Evolutionary conservation across 2,888 invertebrate genomes (phyloP).

Genomic region (Pandemis corylana): DNA sequence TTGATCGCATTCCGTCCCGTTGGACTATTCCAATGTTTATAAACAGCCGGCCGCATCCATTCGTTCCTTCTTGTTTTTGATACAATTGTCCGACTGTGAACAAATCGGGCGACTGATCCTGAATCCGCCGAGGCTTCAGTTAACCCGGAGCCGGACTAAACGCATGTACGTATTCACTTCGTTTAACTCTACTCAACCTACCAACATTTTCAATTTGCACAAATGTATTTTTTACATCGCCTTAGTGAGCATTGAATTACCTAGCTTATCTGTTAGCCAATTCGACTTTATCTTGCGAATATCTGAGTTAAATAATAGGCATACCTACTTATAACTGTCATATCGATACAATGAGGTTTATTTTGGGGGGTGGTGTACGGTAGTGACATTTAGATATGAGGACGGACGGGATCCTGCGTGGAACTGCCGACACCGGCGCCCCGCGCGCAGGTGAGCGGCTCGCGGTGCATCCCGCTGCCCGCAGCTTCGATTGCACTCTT

Average conservation of each 20-base stretch:
- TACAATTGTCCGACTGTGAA: constrained; percentile 60
- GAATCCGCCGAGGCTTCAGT: constrained; percentile 57
- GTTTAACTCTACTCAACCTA: neutral
- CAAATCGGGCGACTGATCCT: constrained; percentile 62
- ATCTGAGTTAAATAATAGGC: neutral
- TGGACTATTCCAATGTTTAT: constrained; percentile 78
- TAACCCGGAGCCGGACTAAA: constrained; percentile 58
- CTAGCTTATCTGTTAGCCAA: neutral
- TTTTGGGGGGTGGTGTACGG: constrained; percentile 1
- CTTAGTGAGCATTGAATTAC: constrained; percentile 1
- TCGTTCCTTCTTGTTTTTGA: constrained; percentile 73
- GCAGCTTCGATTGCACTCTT: constrained; percentile 12
- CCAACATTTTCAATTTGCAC: constrained; percentile 5
- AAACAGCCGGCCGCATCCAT: constrained; percentile 79
- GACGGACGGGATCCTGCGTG: neutral
- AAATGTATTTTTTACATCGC: neutral
- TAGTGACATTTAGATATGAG: neutral
- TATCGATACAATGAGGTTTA: neutral
- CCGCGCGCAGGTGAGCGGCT: neutral
- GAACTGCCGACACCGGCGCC: neutral
- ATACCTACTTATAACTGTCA: neutral
- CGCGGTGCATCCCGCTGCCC: neutral
- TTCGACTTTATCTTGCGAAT: neutral
- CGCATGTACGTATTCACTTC: constrained; percentile 58
- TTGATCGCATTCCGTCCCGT: constrained; percentile 71